Base-by-base conservation (phyloP, 2,113 vertebrate species). In the Rhombomys opimus region DNA sequence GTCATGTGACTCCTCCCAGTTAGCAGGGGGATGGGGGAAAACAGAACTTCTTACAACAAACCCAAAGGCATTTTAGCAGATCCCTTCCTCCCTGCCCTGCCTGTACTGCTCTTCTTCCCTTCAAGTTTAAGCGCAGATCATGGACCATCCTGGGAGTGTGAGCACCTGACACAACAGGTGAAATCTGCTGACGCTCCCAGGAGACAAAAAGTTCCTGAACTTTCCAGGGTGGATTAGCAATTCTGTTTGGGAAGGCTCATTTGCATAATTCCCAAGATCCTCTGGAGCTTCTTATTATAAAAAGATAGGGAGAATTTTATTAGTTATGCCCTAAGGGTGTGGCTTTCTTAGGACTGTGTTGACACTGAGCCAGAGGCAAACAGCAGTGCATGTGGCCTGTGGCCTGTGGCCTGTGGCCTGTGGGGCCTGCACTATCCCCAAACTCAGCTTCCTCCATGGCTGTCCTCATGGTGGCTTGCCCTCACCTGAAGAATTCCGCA, bases 311-410 rank as follows among this genome's bases (percentile, higher is more conserved):
- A 80, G 97, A 35, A 30, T 70, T 97, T 59, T 95, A 92, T 18
- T 30, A 87, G 67, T 92, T 78, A n/a, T 84, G 89, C 95, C 89
- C 84, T 65, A 54, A 93, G 70, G 94, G 25, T 82, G 22, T 86
- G 68, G 93, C 86, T 97, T 89, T 87, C 91, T 84, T 52, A 89
- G 95, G 91, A 84, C 90, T 86, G 70, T 9, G 11, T 87, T 97
- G 94, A 93, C 94, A n/a, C 75, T 50, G 0, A 35, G 41, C 11
- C 94, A 12, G 0, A 86, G 70, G 87, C 90, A 91, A 97, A 94
- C 67, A 97, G 17, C 63, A 61, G 87, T 63, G 25, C 59, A 27
- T 76, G 46, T 86, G 67, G 89, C 5, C 65, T 84, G n/a, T 61
- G 52, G 87, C 57, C 32, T 35, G 35, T 61, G 52, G 87, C 57